phyloP scores from a whole-genome alignment of 1,140 invertebrate genomes.

The Scaptodrosophila lebanonensis region DNA sequence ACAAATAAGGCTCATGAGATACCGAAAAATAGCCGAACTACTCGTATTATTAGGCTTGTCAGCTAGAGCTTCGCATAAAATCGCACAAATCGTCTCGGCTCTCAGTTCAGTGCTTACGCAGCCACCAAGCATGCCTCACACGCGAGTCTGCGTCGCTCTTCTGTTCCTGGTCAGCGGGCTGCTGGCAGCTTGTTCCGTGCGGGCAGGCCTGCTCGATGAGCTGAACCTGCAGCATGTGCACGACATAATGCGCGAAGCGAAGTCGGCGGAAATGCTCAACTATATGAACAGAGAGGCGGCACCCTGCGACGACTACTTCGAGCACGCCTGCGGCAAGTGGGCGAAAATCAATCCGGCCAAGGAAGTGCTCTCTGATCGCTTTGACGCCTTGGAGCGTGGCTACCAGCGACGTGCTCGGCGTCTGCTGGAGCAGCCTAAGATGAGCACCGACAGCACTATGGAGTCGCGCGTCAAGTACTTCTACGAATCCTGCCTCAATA shows the following conservation, averaged over 20 bases:
- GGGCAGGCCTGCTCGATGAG: conserved; percentile 34
- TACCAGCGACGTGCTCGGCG: conserved; percentile 42
- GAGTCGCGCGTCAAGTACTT: conserved; percentile 66
- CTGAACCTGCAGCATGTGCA: conserved; percentile 76
- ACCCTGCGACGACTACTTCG: conserved; percentile 87
- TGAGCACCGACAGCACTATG: conserved; percentile 52
- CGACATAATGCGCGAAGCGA: conserved; percentile 71
- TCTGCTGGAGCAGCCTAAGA: conserved; percentile 40
- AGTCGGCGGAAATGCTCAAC: conserved; percentile 59
- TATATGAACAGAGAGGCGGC: conserved; percentile 74
- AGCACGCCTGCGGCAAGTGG: conserved; percentile 82
- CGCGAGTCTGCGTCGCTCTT: not conserved
- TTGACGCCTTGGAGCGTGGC: conserved; percentile 67
- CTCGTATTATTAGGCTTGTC: too few relatives aligned
- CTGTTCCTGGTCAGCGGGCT: conserved; percentile 56
- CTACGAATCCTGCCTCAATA: conserved; percentile 66
- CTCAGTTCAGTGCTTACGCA: too few relatives aligned
- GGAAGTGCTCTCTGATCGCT: conserved; percentile 77
- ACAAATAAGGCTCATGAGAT: too few relatives aligned
- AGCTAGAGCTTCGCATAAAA: too few relatives aligned
- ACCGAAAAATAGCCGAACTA: too few relatives aligned
- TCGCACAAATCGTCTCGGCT: too few relatives aligned
- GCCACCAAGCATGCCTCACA: too few relatives aligned
- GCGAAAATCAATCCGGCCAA: conserved; percentile 49
- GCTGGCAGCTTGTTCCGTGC: conserved; percentile 37